These are phyloP conservation scores for Channa argus DNA, from an alignment of 2,113 vertebrate genomes.

Conservation along the genomic window DNA sequence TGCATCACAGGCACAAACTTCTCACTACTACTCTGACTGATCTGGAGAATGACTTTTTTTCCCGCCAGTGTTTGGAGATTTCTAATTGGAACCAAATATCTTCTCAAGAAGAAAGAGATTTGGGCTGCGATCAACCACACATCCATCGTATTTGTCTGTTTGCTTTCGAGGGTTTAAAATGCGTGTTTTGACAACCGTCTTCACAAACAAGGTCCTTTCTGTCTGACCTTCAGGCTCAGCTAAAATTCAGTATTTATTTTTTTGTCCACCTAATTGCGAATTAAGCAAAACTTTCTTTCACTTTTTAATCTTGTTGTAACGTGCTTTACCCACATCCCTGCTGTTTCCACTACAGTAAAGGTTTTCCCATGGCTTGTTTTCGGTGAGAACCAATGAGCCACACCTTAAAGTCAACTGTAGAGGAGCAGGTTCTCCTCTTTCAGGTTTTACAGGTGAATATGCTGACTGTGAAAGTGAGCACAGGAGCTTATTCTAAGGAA, in stretches of 20 bases:
- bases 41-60: constrained; percentile 3
- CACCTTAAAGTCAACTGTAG: constrained; percentile 29
- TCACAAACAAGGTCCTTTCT: constrained; percentile 3
- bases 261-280: background rate
- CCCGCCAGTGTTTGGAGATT: constrained; percentile 16
- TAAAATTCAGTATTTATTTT: constrained; percentile 48
- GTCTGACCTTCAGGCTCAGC: background rate
- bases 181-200: background rate
- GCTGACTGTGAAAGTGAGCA: constrained; percentile 53
- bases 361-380: constrained; percentile 2
- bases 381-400: constrained; percentile 45
- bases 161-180: background rate
- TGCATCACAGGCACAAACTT: constrained; percentile 12
- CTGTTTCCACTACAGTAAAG: constrained; percentile 25
- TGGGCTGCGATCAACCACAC: background rate
- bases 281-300: constrained; percentile 10
- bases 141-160: no score
- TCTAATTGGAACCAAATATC: constrained; percentile 9
- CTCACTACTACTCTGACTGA: background rate
- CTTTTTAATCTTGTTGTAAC: background rate
- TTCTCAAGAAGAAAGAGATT: constrained; percentile 13
- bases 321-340: constrained; percentile 4
- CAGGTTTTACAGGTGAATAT: constrained; percentile 15
- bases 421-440: constrained; percentile 77
- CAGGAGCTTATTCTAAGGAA: constrained; percentile 29